Base-by-base conservation (phyloP, 2,113 vertebrate species). In the Acanthochromis polyacanthus region DNA sequence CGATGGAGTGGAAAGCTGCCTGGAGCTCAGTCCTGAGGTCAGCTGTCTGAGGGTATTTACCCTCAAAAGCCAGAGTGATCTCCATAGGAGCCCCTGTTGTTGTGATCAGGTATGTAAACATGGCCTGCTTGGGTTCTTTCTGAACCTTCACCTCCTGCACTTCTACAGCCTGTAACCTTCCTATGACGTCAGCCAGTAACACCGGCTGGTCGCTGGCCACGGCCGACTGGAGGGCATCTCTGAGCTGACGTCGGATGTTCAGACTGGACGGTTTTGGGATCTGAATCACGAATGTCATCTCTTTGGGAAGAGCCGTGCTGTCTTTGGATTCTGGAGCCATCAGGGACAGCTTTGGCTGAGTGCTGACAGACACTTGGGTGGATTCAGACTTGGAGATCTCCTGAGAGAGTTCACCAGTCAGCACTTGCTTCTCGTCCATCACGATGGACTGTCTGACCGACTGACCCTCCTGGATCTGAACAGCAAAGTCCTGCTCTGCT, bases 21-120 rank as follows among this genome's bases (percentile, higher is more conserved):
- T 95, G 93, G 6, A 97, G 92, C 89, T 97, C 94, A 11, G 38
- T 95, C 86, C 95, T 94, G 65, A 97, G 90, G 40, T 97, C 93
- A 85, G 95, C 94, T 70, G 79, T 95, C 68, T 96, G 95, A 82
- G 95, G 95, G 80, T 94, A 96, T 53, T 95, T 30, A 15, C 95
- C 95, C 85, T 94, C 95, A 88, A 99, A 91, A 38, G 89, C 75
- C 19, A 97, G 66, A 6, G 95, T 94, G 58, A 97, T 88, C 93
- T 99, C 97, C 82, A 95, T 81, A 0, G 93, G 89, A 11, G 94
- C 84, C 53, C 84, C 91, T 82, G 86, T 91, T 52, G 95, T 92
- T 17, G 95, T 97, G 84, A 98, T 94, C 25, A 96, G 81, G 73
- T 96, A 98, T 1, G 94, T 96, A 52, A 96, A 98, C 71, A 93